Base-by-base conservation (phyloP, 2,797 vertebrate genomes). In the Alosa sapidissima region DNA sequence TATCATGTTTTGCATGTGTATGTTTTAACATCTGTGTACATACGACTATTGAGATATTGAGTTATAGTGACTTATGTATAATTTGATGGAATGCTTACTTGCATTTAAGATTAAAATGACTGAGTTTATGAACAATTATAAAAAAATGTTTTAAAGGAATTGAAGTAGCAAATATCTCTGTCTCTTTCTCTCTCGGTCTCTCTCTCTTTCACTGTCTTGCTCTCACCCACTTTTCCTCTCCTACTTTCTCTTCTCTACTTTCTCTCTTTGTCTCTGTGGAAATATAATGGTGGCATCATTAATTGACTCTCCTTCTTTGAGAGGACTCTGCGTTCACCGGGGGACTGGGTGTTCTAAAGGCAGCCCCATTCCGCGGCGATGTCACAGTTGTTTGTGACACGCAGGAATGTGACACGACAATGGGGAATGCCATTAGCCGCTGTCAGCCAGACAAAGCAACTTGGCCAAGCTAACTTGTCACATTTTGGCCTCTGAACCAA, bases 361-460 rank as follows among this genome's bases (percentile, higher is more conserved):
- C 11, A 75, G 68, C 21, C 81, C 62, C 65, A 68, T 78, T 87
- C 82, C 83, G 85, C 48, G 51, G 81, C 86, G 52, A 86, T 84
- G 82, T 84, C 83, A 19, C 82, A 28, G 78, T 84, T 78, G 72
- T 45, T 72, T 81, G 85, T 86, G 83, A 87, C 68, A 81, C 87
- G 85, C 83, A 88, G 88, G 91, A 93, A 92, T 92, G 89, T 72
- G 86, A 89, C 85, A 88, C 82, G 65, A 93, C 89, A 92, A 92
- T 85, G 86, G 87, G 87, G 88, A 84, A 88, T 65, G 81, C 87
- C 87, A 84, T 89, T 75, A 75, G 68, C 33, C 13, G 13, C 36
- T 14, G 68, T 41, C 68, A 19, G 10, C 13, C 68, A 41, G 13
- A 75, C 68, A 75, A 75, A 75, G 68, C 33, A 75, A 75, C 68